phyloP scores from a whole-genome alignment of 2,888 invertebrate species.

The Orgyia antiqua region DNA sequence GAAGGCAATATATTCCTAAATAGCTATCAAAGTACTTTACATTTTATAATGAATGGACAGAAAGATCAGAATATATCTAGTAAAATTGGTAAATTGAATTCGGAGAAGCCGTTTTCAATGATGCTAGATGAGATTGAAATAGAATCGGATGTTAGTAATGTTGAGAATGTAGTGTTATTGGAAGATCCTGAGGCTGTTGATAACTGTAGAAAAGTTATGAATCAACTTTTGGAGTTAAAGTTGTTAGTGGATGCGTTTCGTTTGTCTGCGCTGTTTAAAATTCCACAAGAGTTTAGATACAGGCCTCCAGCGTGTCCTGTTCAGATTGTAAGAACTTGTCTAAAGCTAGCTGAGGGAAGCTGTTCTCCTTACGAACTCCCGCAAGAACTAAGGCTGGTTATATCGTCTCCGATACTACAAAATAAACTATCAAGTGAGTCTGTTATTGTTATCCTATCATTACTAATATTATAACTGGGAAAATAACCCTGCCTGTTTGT shows the following conservation, averaged over 20 bases:
- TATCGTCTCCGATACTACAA: slow-evolving; percentile 55
- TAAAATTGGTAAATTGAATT: slow-evolving; percentile 41
- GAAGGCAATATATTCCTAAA: slow-evolving; percentile 46
- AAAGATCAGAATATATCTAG: slow-evolving; percentile 47
- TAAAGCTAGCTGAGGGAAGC: slow-evolving; percentile 81
- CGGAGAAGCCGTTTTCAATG: slow-evolving; percentile 56
- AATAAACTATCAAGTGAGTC: slow-evolving; percentile 56
- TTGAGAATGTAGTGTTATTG: slow-evolving; percentile 52
- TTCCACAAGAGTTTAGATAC: slow-evolving; percentile 59
- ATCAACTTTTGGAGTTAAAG: slow-evolving; percentile 74
- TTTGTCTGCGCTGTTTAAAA: slow-evolving; percentile 72
- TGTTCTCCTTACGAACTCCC: slow-evolving; percentile 80
- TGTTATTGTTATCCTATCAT: no score
- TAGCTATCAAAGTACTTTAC: slow-evolving; percentile 51
- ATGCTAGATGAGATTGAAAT: slow-evolving; percentile 62
- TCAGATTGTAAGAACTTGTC: slow-evolving; percentile 79
- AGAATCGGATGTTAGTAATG: slow-evolving; percentile 63
- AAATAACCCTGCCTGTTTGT: no score
- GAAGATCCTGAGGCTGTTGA: slow-evolving; percentile 59
- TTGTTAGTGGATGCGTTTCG: slow-evolving; percentile 80
- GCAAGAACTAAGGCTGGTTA: slow-evolving; percentile 80
- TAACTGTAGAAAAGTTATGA: slow-evolving; percentile 68
- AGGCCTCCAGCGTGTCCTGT: slow-evolving; percentile 63
- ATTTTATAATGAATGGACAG: slow-evolving; percentile 56
- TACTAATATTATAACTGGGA: no score